Evolutionary conservation across 2,113 vertebrate species (phyloP).

Genomic region (Spilogale gracilis): DNA sequence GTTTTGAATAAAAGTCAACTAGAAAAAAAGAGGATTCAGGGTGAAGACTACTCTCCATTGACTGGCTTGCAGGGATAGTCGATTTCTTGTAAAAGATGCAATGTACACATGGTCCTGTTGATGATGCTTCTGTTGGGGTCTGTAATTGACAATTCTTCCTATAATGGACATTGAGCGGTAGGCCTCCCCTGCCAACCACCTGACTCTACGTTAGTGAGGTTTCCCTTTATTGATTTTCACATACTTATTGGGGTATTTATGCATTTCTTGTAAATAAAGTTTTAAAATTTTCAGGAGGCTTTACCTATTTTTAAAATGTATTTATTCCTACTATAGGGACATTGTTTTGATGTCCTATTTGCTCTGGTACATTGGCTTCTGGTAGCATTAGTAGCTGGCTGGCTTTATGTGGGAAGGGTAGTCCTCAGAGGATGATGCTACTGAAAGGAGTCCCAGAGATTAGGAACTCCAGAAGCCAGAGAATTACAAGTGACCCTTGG

Average conservation of each 20-base stretch:
- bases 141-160: neutral
- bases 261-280: neutral
- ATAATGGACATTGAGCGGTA: neutral
- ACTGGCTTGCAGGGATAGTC: neutral
- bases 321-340: neutral
- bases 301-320: neutral
- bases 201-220: neutral
- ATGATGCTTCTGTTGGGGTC: neutral
- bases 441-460: neutral
- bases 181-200: neutral
- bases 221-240: neutral
- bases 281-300: neutral
- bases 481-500: neutral
- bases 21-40: neutral
- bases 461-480: neutral
- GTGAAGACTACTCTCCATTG: neutral
- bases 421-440: neutral
- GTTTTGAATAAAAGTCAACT: neutral
- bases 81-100: neutral
- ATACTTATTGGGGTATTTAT: neutral
- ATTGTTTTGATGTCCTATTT: neutral
- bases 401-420: neutral
- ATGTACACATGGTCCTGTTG: neutral
- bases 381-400: neutral
- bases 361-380: neutral